These are phyloP conservation scores for Podocnemis expansa DNA, from an alignment of 2,113 vertebrate species.

Conservation along the genomic window DNA sequence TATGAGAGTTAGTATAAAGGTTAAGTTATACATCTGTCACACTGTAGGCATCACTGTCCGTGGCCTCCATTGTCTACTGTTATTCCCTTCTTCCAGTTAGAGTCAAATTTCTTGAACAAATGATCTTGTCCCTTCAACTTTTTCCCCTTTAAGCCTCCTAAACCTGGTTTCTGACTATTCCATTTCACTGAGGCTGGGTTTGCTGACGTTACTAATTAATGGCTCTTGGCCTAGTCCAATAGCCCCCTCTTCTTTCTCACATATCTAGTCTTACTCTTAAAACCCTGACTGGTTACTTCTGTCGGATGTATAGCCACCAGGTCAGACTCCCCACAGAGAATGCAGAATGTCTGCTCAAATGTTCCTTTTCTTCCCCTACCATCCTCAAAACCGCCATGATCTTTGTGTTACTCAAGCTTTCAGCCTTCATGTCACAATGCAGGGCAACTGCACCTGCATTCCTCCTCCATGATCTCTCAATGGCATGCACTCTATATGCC, in stretches of 20 bases:
- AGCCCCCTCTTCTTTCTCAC: background rate
- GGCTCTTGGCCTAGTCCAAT: background rate
- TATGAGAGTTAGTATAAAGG: background rate
- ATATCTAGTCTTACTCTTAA: background rate
- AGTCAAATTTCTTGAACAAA: background rate
- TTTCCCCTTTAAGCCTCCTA: background rate
- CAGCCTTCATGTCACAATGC: background rate
- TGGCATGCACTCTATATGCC: background rate
- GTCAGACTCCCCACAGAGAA: background rate
- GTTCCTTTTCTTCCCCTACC: background rate
- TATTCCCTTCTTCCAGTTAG: background rate
- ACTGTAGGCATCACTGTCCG: too few species aligned
- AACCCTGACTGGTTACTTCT: background rate
- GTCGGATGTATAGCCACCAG: background rate
- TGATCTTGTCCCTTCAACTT: background rate
- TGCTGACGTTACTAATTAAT: background rate
- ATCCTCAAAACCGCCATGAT: background rate
- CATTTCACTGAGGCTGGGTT: background rate
- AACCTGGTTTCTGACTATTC: background rate
- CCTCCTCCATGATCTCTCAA: background rate
- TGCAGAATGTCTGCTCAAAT: background rate
- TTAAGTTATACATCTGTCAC: background rate
- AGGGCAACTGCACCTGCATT: background rate
- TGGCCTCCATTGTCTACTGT: background rate
- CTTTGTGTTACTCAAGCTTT: background rate